These are phyloP conservation scores for Trachymyrmex cornetzi DNA, from an alignment of 1,140 invertebrate genomes.

Conservation along the genomic window DNA sequence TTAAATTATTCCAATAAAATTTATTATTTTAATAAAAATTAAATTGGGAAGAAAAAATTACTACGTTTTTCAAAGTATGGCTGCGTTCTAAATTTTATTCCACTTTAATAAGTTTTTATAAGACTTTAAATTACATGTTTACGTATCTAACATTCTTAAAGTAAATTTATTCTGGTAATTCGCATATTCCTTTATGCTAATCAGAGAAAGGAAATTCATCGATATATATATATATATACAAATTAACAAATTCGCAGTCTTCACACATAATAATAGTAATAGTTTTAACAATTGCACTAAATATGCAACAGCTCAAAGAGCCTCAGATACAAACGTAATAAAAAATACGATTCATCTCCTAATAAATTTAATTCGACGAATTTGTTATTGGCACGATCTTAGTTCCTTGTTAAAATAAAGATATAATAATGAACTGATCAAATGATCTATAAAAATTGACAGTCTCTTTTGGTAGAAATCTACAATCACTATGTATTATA, in stretches of 20 bases:
- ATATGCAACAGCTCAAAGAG: background rate
- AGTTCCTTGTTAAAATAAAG: slow-evolving; percentile 45
- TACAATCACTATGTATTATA: slow-evolving; percentile 24
- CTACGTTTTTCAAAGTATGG: background rate
- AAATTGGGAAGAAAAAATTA: background rate
- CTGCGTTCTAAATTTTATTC: slow-evolving; percentile 32
- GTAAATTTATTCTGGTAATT: slow-evolving; percentile 28
- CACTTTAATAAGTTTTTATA: slow-evolving; percentile 8
- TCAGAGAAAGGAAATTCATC: slow-evolving; percentile 8
- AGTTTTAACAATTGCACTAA: slow-evolving; percentile 20
- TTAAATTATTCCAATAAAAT: too few species aligned
- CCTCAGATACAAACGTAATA: slow-evolving; percentile 44
- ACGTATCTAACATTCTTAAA: slow-evolving; percentile 22
- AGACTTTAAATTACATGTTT: slow-evolving; percentile 39
- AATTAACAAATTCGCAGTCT: slow-evolving; percentile 35
- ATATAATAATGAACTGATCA: slow-evolving; percentile 28
- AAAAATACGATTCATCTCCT: slow-evolving; percentile 35
- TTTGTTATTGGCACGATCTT: slow-evolving; percentile 40
- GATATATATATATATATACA: slow-evolving; percentile 29
- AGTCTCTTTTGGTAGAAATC: slow-evolving; percentile 22
- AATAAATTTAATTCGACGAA: slow-evolving; percentile 42
- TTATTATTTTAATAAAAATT: background rate
- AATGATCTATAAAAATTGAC: slow-evolving; percentile 38
- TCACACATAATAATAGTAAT: background rate
- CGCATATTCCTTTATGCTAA: slow-evolving; percentile 17